Conservation (phyloP, 64 coral and sea anemone genomes). For the Pachyseris speciosa region DNA sequence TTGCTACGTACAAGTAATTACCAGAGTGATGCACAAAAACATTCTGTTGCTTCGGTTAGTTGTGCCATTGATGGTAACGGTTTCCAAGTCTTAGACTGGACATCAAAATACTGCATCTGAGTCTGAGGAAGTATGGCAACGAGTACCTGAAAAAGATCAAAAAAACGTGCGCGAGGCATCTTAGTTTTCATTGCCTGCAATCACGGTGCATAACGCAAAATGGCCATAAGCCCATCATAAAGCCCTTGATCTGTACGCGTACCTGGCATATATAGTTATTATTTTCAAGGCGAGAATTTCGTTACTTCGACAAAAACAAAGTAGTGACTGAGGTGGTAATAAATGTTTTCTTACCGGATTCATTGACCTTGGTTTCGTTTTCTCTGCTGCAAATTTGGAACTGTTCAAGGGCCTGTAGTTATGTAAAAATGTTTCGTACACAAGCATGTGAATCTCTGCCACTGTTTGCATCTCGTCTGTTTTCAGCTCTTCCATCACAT, state of each 20-base stretch:
- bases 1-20: conserved; percentile 20
- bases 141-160: not conserved
- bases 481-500: not conserved
- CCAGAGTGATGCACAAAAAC: not conserved
- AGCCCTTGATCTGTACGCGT: too few relatives aligned
- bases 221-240: too few relatives aligned
- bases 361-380: not conserved
- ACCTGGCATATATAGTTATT: too few relatives aligned
- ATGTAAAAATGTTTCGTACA: not conserved
- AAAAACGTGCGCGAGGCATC: not conserved
- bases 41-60: not conserved
- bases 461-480: conserved; percentile 7
- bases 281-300: too few relatives aligned
- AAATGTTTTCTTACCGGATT: not conserved
- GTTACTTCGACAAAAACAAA: too few relatives aligned
- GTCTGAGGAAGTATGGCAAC: not conserved
- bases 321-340: too few relatives aligned
- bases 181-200: too few relatives aligned
- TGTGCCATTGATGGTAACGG: not conserved
- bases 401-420: not conserved
- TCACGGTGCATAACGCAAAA: too few relatives aligned
- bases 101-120: not conserved
- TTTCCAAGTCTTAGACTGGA: not conserved
- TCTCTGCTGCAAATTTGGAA: not conserved
- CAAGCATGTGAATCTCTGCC: not conserved